Conservation (phyloP, 2,888 invertebrate genomes). For the Brachyptera risi region DNA sequence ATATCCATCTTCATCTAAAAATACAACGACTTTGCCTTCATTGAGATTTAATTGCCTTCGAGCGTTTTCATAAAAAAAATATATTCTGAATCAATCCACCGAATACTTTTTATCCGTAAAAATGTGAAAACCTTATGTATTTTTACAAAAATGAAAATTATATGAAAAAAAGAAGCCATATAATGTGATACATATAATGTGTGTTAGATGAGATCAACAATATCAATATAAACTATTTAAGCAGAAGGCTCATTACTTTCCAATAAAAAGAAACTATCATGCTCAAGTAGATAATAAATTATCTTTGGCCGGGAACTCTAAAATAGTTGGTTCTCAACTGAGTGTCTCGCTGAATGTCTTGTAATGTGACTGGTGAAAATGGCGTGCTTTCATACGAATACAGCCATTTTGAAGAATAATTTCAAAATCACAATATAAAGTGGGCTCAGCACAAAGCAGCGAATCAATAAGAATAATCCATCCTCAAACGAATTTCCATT, state of each 20-base stretch:
- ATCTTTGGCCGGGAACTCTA: not conserved
- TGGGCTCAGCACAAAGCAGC: too few relatives aligned
- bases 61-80: not conserved
- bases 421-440: too few relatives aligned
- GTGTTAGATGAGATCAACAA: too few relatives aligned
- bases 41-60: not conserved
- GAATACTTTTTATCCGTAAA: not conserved
- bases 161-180: too few relatives aligned
- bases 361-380: not conserved
- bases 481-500: too few relatives aligned
- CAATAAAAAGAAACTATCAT: slow-evolving; percentile 1
- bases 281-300: not conserved
- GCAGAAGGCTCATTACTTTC: too few relatives aligned
- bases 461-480: too few relatives aligned
- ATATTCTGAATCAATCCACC: not conserved
- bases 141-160: not conserved
- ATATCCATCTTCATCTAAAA: too few relatives aligned
- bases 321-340: not conserved
- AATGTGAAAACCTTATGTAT: not conserved
- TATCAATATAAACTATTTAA: not conserved
- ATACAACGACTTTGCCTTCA: not conserved
- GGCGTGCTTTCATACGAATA: not conserved
- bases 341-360: not conserved
- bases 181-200: not conserved
- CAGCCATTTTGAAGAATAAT: too few relatives aligned